Base-by-base conservation (phyloP, 2,113 vertebrate genomes). In the Chitala chitala region DNA sequence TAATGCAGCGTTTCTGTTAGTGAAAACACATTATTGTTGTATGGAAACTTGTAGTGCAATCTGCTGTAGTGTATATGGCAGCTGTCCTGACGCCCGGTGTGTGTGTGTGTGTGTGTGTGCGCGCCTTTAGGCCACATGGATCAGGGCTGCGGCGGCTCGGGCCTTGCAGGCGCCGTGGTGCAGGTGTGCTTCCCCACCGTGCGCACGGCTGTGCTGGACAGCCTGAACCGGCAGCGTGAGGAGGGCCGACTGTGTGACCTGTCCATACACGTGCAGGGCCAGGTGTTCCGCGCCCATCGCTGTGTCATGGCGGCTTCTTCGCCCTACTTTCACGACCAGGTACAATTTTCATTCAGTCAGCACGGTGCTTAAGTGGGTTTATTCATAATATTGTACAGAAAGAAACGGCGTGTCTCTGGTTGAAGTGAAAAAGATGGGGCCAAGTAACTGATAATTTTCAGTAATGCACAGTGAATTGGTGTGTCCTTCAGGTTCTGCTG, bases 181-280 rank as follows among this genome's bases (percentile, higher is more conserved):
- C 92, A 95, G 51, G 93, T 96, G 69, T 90, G 92, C 77, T 96
- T 98, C 84, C 94, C 94, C 3, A 85, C 91, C 40, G 88, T 92
- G 61, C 90, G 92, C 81, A 82, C 89, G 17, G 90, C 92, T 1
- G 87, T 96, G 46, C 84, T 98, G 87, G 93, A 94, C 79, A 90
- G 92, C 71, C 90, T 96, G 71, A 96, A 96, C 86, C 91, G 86
- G 48, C 95, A 98, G 85, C 82, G 95, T 0, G 85, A 94, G 44
- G 93, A 96, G 12, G 94, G 94, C 12, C 84, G 91, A 54, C 91
- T 93, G 44, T 93, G 92, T 10, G 92, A 93, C 79, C 89, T 93
- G 50, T 89, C 91, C 82, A 92, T 93, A 83, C 91, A 92, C 51
- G 92, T 92, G 70, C 92, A 93, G 50, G 91, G 90, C 5, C 89